Evolutionary conservation across 2,113 vertebrate genomes (phyloP).

Genomic region (Nettapus auritus): DNA sequence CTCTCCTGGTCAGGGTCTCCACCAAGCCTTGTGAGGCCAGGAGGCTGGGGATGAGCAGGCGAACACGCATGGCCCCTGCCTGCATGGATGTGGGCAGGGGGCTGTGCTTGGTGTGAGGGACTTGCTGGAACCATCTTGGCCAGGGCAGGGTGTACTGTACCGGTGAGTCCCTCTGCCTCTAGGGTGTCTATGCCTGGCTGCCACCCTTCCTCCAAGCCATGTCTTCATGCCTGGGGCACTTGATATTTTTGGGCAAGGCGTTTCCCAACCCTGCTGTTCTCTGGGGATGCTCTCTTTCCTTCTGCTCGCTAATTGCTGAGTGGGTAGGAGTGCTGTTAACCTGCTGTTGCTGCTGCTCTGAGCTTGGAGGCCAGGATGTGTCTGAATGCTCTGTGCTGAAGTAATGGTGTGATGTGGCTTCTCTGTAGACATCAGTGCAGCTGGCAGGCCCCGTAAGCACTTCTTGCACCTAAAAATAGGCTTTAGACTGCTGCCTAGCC

Average conservation of each 20-base stretch:
- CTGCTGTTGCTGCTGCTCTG: not conserved
- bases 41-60: not conserved
- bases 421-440: not conserved
- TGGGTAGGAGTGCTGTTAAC: not conserved
- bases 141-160: not conserved
- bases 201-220: not conserved
- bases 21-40: not conserved
- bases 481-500: conserved; percentile 1
- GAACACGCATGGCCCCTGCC: too few species aligned
- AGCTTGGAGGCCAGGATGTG: not conserved
- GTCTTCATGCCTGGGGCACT: not conserved
- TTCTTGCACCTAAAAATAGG: not conserved
- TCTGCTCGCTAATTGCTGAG: not conserved
- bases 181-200: not conserved
- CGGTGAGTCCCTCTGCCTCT: not conserved
- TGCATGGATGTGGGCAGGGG: not conserved
- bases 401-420: not conserved
- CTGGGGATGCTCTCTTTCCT: not conserved
- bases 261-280: not conserved
- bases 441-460: not conserved
- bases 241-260: not conserved
- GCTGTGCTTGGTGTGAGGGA: not conserved
- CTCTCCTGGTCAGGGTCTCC: not conserved
- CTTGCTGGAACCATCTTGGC: not conserved
- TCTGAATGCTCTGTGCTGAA: not conserved